Conservation (phyloP, 2,888 invertebrate genomes). For the Dascillus cervinus region DNA sequence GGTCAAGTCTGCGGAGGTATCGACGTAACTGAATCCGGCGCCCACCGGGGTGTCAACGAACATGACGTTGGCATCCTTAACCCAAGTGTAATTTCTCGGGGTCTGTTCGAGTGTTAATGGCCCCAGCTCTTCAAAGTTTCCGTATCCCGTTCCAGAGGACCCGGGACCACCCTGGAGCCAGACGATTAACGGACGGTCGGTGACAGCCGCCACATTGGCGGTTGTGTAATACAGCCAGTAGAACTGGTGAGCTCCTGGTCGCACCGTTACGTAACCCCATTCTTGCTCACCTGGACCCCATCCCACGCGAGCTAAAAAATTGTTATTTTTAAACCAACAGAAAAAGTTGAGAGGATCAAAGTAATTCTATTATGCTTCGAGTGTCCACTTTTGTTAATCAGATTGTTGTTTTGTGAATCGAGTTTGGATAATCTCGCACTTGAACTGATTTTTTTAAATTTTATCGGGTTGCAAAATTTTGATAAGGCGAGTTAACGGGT, state of each 20-base stretch:
- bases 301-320: conserved; percentile 24
- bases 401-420: too few relatives aligned
- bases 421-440: too few relatives aligned
- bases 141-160: conserved; percentile 47
- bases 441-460: too few relatives aligned
- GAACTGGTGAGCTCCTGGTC: conserved; percentile 72
- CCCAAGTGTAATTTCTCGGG: conserved; percentile 72
- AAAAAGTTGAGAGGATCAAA: too few relatives aligned
- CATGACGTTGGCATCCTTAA: conserved; percentile 68
- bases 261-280: conserved; percentile 66
- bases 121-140: conserved; percentile 78
- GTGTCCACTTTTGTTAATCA: too few relatives aligned
- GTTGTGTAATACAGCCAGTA: conserved; percentile 80
- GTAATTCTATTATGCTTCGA: too few relatives aligned
- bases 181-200: conserved; percentile 67
- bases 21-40: conserved; percentile 74
- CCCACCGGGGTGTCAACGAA: conserved; percentile 87
- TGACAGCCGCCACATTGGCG: conserved; percentile 46
- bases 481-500: too few relatives aligned
- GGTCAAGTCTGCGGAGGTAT: conserved; percentile 44
- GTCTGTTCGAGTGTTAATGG: conserved; percentile 60
- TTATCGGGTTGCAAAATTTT: too few relatives aligned
- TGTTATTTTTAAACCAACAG: too few relatives aligned
- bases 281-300: conserved; percentile 61
- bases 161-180: conserved; percentile 89